Percentiles rank a stretch among this genome's conserved stretches.
These are phyloP conservation scores for Melanotaenia boesemani DNA, from an alignment of 2,797 vertebrate species.

Conservation along the genomic window DNA sequence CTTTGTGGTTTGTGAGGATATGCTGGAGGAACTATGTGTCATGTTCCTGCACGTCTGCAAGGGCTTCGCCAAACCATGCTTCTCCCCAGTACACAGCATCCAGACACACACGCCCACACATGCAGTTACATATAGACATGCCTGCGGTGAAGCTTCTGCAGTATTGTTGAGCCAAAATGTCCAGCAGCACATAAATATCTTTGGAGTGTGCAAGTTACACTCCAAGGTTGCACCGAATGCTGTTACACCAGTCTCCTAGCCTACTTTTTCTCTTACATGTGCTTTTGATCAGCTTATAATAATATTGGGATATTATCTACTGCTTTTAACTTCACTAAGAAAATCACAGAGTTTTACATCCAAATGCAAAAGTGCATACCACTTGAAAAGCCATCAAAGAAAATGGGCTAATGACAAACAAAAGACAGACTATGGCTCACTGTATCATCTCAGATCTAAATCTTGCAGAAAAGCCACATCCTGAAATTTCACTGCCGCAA, in stretches of 20 bases:
- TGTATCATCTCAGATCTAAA: slow-evolving; percentile 66
- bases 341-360: slow-evolving; percentile 55
- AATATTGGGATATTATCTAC: slow-evolving; percentile 59
- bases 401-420: slow-evolving; percentile 60
- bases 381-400: slow-evolving; percentile 59
- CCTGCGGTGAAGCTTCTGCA: slow-evolving; percentile 45
- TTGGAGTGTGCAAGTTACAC: slow-evolving; percentile 22
- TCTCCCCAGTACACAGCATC: slow-evolving; percentile 47
- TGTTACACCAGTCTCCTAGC: slow-evolving; percentile 19
- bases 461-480: slow-evolving; percentile 76
- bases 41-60: slow-evolving; percentile 70
- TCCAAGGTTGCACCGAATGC: slow-evolving; percentile 3
- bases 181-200: slow-evolving; percentile 43
- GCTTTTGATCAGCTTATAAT: slow-evolving; percentile 56
- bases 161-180: slow-evolving; percentile 41
- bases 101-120: slow-evolving; percentile 65
- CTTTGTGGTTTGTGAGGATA: slow-evolving; percentile 73
- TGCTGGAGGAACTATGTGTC: slow-evolving; percentile 69
- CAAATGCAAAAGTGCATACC: slow-evolving; percentile 29
- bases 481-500: slow-evolving; percentile 57
- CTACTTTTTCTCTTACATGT: slow-evolving; percentile 31
- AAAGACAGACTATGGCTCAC: slow-evolving; percentile 65
- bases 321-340: slow-evolving; percentile 45
- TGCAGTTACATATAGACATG: slow-evolving; percentile 50
- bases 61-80: slow-evolving; percentile 51